phyloP scores from a whole-genome alignment of 2,113 vertebrate species.

The Macrotus californicus region DNA sequence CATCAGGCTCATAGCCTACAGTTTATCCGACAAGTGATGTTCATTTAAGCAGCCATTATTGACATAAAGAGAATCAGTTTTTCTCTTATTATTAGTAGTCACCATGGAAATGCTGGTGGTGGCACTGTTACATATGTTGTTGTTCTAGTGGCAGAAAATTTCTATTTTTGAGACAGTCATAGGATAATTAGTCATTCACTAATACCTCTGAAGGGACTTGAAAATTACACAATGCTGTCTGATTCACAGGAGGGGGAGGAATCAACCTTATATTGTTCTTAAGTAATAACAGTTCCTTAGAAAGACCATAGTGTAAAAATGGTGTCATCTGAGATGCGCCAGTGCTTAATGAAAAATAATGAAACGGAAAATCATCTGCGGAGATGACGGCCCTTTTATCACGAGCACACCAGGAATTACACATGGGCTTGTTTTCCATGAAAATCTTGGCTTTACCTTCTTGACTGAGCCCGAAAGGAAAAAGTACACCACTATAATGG shows the following conservation, averaged over 20 bases:
- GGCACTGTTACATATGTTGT: neutral
- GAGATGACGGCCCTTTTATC: neutral
- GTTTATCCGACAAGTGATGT: neutral
- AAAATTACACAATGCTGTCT: neutral
- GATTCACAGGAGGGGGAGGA: neutral
- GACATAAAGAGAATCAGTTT: neutral
- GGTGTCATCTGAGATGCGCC: neutral
- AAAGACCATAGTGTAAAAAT: neutral
- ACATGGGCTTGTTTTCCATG: neutral
- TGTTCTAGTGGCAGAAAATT: neutral
- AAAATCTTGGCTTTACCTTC: conserved; percentile 12
- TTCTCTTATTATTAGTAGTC: neutral
- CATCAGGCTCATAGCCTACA: neutral
- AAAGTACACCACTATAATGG: neutral
- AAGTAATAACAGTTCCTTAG: neutral
- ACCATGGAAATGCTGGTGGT: neutral
- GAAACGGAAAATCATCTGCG: neutral
- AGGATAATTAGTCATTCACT: neutral
- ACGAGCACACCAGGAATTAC: neutral
- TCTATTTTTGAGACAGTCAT: neutral
- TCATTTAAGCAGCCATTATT: neutral
- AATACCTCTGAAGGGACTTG: neutral
- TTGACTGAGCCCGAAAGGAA: neutral
- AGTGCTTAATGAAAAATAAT: neutral
- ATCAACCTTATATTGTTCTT: neutral